phyloP scores from a whole-genome alignment of 2,888 invertebrate species.

The Chalcis sispes region DNA sequence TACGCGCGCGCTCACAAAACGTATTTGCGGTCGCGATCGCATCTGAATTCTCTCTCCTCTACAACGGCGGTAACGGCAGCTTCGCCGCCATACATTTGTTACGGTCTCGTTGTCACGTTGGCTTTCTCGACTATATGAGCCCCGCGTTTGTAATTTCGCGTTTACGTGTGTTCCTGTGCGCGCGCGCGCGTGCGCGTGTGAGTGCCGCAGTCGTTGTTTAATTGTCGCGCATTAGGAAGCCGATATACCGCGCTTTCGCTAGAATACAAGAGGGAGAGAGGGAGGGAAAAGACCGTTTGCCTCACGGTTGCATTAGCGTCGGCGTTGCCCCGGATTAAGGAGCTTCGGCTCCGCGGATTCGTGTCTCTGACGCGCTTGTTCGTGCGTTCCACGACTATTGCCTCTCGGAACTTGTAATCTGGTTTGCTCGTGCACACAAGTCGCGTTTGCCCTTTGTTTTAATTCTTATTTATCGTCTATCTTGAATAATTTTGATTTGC shows the following conservation, averaged over 20 bases:
- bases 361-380: background rate
- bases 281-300: background rate
- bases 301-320: slow-evolving; percentile 35
- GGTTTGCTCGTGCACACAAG: background rate
- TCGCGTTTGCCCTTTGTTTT: too few species aligned
- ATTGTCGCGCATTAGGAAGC: slow-evolving; percentile 55
- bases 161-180: too few species aligned
- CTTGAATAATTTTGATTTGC: background rate
- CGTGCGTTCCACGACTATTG: background rate
- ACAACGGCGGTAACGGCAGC: too few species aligned
- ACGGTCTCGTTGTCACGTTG: slow-evolving; percentile 26
- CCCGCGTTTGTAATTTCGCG: too few species aligned
- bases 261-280: background rate
- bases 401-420: slow-evolving; percentile 29
- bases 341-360: slow-evolving; percentile 1
- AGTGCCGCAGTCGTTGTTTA: too few species aligned
- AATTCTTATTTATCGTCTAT: too few species aligned
- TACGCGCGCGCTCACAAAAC: background rate
- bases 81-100: slow-evolving; percentile 35
- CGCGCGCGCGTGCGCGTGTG: too few species aligned
- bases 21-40: slow-evolving; percentile 16
- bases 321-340: slow-evolving; percentile 45
- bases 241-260: slow-evolving; percentile 12
- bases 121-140: slow-evolving; percentile 21
- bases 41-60: slow-evolving; percentile 26